phyloP scores from a whole-genome alignment of 2,797 vertebrate genomes.

The Limosa lapponica region DNA sequence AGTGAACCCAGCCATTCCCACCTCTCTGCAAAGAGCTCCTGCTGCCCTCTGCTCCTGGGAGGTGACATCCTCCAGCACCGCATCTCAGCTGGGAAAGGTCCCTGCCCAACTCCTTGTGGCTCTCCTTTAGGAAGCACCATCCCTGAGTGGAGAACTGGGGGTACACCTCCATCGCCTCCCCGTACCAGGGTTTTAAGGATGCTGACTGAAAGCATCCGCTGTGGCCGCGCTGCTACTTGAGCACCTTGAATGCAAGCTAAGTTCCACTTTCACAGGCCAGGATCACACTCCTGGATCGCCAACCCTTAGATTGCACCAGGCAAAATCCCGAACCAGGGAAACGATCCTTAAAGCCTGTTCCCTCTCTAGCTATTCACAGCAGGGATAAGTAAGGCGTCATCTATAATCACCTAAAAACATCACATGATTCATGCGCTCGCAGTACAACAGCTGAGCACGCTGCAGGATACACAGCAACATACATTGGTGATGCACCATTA shows the following conservation, averaged over 20 bases:
- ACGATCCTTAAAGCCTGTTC: neutral
- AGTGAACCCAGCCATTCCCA: neutral
- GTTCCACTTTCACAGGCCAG: neutral
- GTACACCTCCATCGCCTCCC: neutral
- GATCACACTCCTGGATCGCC: neutral
- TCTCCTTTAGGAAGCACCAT: neutral
- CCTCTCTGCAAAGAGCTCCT: neutral
- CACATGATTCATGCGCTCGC: conserved; percentile 44
- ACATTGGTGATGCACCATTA: conserved; percentile 64
- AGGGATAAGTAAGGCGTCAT: conserved; percentile 58
- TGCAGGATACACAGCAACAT: conserved; percentile 64
- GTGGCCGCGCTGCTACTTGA: neutral
- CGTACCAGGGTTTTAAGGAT: neutral
- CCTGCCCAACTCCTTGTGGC: fast-evolving
- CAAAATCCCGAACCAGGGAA: neutral
- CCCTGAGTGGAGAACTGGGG: neutral
- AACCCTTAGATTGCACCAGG: neutral
- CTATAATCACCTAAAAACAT: conserved; percentile 68
- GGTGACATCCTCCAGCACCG: neutral
- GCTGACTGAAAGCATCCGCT: neutral
- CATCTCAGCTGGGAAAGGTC: neutral
- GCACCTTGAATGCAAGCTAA: neutral
- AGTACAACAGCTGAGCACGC: conserved; percentile 61
- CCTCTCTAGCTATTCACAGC: conserved; percentile 38
- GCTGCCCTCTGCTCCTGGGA: neutral